Evolutionary conservation across 2,113 vertebrate genomes (phyloP), one percentile per base, ranked within the genome.

Genomic region (Plecotus auritus): DNA sequence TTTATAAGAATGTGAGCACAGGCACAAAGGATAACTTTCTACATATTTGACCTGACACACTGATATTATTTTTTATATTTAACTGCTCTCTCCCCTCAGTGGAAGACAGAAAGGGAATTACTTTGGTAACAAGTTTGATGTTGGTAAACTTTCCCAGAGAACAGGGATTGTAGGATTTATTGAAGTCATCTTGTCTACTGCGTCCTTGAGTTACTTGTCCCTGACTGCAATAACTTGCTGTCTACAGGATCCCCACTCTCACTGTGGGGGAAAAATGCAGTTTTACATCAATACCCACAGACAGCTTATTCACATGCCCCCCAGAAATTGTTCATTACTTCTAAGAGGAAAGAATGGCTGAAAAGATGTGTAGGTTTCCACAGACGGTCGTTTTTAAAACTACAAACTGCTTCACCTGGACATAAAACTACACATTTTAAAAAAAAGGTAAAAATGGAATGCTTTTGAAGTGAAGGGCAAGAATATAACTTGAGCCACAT

Each of bases 281-380:
- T 92, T 28, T 96, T 86, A 16, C 94, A 97, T 96, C 93, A 95
- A 67, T 88, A 78, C 26, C 86, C 76, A 84, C 77, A 92, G 85
- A 93, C 67, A 95, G 42, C 32, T 49, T 91, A 94, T 91, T 67
- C 80, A 88, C 73, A 88, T 82, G 84, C 13, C 80, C 51, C 74
- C 61, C 5, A 28, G n/a, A 82, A 61, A 83, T 66, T 94, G 47
- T 76, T 82, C 72, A 37, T 96, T 95, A 85, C 81, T 93, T 94
- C 93, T 91, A 95, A 95, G 85, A 92, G 49, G 49, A 35, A 74
- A 80, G 77, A 91, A 66, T 81, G 47, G 54, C 2, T 37, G 85
- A 37, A 82, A 72, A 86, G 30, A 35, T 67, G 66, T 77, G 51
- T 70, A 49, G 69, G 17, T 81, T 92, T 92, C 77, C 70, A 93